Evolutionary conservation across 2,113 vertebrate species (phyloP).

Genomic region (Lipotes vexillifer): DNA sequence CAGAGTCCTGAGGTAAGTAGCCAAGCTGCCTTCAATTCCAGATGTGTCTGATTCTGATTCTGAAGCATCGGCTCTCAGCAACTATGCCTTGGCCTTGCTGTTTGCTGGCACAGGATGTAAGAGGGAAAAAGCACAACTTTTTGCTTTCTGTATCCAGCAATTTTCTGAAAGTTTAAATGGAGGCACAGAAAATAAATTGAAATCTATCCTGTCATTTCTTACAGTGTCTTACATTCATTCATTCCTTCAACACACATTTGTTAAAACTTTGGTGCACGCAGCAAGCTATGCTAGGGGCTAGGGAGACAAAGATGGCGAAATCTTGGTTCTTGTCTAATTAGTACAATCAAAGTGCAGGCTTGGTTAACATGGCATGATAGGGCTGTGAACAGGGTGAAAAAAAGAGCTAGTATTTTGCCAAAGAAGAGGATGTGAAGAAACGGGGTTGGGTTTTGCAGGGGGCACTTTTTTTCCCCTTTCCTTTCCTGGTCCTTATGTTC

Average conservation of each 20-base stretch:
- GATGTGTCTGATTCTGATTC: not conserved
- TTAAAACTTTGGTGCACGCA: not conserved
- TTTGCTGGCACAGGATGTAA: not conserved
- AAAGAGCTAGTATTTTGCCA: not conserved
- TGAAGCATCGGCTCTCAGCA: not conserved
- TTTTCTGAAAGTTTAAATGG: slow-evolving; percentile 4
- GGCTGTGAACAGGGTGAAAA: not conserved
- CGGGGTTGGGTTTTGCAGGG: not conserved
- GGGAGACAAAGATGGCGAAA: not conserved
- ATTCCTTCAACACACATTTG: not conserved
- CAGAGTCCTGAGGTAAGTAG: not conserved
- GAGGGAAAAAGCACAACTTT: not conserved
- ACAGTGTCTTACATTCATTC: not conserved
- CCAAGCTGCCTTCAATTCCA: not conserved
- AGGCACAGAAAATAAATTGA: not conserved
- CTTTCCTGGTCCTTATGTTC: not conserved
- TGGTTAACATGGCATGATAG: not conserved
- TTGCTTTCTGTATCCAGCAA: not conserved
- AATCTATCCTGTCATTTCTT: not conserved
- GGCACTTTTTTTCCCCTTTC: not conserved
- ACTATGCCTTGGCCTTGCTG: not conserved
- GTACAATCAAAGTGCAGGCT: not conserved
- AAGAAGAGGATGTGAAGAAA: not conserved
- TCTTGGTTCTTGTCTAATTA: not conserved
- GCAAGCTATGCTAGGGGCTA: not conserved